Percentiles rank a stretch among this genome's conserved stretches.
Evolutionary conservation across 2,888 invertebrate species (phyloP).

Genomic region (Petrolisthes manimaculis): DNA sequence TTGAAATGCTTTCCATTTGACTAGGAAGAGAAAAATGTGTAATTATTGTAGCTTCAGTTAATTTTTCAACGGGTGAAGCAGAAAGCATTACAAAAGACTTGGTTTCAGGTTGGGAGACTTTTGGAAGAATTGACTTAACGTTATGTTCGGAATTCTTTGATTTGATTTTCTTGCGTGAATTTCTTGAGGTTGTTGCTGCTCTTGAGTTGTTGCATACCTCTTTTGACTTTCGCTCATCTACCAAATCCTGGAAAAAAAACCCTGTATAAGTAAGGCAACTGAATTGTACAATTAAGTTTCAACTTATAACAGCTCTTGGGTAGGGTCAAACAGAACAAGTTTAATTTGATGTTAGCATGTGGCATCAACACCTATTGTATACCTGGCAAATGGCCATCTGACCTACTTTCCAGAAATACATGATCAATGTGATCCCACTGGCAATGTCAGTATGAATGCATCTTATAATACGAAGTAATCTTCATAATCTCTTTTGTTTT

Average conservation of each 20-base stretch:
- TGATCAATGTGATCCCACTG: no score
- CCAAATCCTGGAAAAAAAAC: slow-evolving; percentile 12
- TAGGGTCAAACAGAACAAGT: no score
- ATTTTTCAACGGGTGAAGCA: not conserved
- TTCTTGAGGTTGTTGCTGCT: not conserved
- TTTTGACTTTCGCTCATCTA: not conserved
- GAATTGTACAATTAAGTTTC: no score
- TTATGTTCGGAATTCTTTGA: not conserved
- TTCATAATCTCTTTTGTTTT: no score
- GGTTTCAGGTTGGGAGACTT: slow-evolving; percentile 29
- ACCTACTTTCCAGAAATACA: no score
- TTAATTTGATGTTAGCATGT: no score
- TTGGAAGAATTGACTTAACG: slow-evolving; percentile 37
- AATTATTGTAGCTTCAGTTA: not conserved
- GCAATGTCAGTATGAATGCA: no score
- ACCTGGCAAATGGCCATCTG: no score
- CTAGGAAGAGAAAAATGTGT: slow-evolving; percentile 4
- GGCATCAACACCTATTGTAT: no score
- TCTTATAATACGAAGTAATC: no score
- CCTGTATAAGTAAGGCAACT: no score
- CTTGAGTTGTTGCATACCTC: not conserved
- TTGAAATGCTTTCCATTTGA: not conserved
- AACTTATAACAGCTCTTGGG: no score
- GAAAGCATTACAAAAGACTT: slow-evolving; percentile 36
- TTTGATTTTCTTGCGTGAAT: not conserved